Evolutionary conservation across 2,888 invertebrate species (phyloP).

Genomic region (Tanypteryx hageni): DNA sequence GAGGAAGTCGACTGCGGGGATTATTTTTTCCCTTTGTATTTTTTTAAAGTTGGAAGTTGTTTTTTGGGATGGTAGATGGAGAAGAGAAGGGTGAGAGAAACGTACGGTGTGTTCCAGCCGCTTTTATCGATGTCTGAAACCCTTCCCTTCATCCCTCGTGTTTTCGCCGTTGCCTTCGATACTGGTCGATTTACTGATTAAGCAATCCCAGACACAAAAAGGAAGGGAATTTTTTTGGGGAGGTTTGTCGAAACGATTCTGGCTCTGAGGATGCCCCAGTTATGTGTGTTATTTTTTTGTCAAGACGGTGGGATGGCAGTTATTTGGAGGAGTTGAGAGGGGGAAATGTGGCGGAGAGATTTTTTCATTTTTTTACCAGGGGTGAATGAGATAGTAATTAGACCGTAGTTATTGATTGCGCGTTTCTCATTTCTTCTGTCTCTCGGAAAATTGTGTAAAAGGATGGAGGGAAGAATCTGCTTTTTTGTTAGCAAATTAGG

Average conservation of each 20-base stretch:
- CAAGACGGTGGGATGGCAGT: background rate
- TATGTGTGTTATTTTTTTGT: conserved; percentile 8
- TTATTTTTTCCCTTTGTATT: conserved; percentile 24
- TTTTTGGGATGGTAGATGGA: background rate
- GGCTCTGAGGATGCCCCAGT: background rate
- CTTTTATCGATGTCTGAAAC: conserved; percentile 18
- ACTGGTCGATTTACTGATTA: conserved; percentile 32
- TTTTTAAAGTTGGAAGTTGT: background rate
- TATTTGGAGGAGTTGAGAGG: background rate
- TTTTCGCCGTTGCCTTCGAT: background rate
- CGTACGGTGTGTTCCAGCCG: background rate
- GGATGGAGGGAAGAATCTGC: background rate
- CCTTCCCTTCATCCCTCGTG: background rate
- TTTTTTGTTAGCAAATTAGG: background rate
- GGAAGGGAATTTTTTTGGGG: background rate
- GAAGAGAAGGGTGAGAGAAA: background rate
- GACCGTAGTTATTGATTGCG: conserved; percentile 46
- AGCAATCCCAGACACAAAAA: conserved; percentile 32
- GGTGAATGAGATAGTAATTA: conserved; percentile 36
- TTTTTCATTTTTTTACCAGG: background rate
- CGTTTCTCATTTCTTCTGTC: conserved; percentile 4
- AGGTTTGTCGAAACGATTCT: conserved; percentile 9
- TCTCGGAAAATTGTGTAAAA: background rate
- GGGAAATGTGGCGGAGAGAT: background rate
- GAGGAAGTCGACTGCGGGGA: conserved; percentile 6